These are phyloP conservation scores for Hyperoplus immaculatus DNA, from an alignment of 2,797 vertebrate genomes.

Conservation along the genomic window DNA sequence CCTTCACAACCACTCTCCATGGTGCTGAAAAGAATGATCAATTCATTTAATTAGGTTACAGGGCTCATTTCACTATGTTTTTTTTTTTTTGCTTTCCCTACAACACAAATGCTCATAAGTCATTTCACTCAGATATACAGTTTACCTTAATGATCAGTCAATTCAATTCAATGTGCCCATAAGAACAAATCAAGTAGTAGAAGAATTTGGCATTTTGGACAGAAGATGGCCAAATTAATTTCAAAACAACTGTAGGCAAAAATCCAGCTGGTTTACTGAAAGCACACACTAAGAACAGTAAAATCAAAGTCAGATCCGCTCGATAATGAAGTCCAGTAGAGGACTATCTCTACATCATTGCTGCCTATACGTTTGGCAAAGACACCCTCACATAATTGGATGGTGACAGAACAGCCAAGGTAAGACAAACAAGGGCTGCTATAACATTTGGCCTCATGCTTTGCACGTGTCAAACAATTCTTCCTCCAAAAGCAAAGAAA, in stretches of 20 bases:
- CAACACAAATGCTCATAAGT: background rate
- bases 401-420: background rate
- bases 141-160: background rate
- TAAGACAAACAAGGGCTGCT: background rate
- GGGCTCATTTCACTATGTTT: background rate
- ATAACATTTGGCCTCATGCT: background rate
- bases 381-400: background rate
- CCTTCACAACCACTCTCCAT: background rate
- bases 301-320: background rate
- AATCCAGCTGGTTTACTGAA: background rate
- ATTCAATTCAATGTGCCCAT: background rate
- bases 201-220: background rate
- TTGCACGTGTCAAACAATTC: background rate
- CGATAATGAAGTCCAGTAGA: background rate
- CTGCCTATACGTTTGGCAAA: background rate
- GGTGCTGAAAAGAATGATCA: slow-evolving; percentile 2
- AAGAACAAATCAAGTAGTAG: background rate
- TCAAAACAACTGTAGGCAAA: background rate
- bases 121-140: background rate
- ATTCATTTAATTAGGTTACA: background rate
- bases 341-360: background rate
- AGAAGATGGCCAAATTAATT: background rate
- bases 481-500: background rate
- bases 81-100: background rate
- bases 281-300: background rate